A percentile compares a stretch with the other conserved stretches of the same genome.
Evolutionary conservation across 2,888 invertebrate genomes (phyloP).

Genomic region (Oscheius sp.): DNA sequence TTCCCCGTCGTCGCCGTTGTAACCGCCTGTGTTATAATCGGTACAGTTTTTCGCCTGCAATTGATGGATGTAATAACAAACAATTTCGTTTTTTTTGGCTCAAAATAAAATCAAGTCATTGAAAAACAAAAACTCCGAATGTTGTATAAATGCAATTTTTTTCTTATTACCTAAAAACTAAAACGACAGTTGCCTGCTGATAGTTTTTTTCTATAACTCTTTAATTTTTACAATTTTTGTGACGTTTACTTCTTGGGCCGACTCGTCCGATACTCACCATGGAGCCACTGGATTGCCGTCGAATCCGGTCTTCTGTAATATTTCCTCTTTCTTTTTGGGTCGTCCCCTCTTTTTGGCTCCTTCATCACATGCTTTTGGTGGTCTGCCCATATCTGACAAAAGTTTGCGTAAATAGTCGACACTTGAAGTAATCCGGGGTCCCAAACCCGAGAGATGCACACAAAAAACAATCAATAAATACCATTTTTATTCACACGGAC

Average conservation of each 20-base stretch:
- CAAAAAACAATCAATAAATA: constrained; percentile 1
- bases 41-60: constrained; percentile 86
- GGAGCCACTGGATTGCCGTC: constrained; percentile 93
- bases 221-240: too few species aligned
- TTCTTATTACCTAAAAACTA: too few species aligned
- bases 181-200: too few species aligned
- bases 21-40: constrained; percentile 98
- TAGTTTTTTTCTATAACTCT: too few species aligned
- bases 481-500: constrained; percentile 10
- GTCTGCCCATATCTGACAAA: constrained; percentile 19
- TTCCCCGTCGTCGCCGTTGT: constrained; percentile 81
- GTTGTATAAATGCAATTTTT: too few species aligned
- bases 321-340: constrained; percentile 44
- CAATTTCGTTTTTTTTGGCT: too few species aligned
- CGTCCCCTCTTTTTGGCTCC: constrained; percentile 37
- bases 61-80: constrained; percentile 57
- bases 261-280: constrained; percentile 73
- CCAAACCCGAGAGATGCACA: too few species aligned
- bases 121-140: too few species aligned
- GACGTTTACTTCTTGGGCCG: too few species aligned
- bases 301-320: constrained; percentile 46
- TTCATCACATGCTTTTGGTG: constrained; percentile 36
- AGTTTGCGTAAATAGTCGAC: background rate
- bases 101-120: too few species aligned
- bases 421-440: too few species aligned